Conservation (phyloP, 2,113 vertebrate genomes). For the Zosterops borbonicus region DNA sequence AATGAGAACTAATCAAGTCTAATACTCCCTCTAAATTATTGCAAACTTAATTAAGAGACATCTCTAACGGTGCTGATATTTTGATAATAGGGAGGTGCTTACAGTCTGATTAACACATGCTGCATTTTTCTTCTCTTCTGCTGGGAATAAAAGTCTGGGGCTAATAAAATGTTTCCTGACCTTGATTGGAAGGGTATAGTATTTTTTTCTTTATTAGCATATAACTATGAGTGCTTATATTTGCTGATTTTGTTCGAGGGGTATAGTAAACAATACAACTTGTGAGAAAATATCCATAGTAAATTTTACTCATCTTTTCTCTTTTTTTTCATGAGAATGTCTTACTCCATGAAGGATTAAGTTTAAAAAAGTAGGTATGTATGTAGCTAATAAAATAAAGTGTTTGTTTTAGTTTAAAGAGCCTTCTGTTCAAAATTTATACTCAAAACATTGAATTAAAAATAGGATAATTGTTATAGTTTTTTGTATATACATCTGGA, state of each 20-base stretch:
- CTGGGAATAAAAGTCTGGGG: background rate
- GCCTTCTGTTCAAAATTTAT: background rate
- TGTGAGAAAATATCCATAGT: background rate
- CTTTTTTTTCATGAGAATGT: background rate
- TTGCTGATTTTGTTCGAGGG: background rate
- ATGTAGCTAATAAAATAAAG: background rate
- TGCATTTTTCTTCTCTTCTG: constrained; percentile 14
- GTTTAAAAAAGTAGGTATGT: background rate
- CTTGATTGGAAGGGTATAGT: background rate
- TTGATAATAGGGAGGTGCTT: constrained; percentile 25
- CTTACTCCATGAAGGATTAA: background rate
- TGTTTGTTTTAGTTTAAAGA: background rate
- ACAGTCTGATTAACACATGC: background rate
- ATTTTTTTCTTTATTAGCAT: background rate
- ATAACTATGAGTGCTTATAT: background rate
- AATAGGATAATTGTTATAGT: background rate
- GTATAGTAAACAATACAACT: background rate
- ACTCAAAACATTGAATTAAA: background rate
- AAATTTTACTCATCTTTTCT: background rate
- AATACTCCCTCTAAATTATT: background rate
- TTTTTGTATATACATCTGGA: background rate
- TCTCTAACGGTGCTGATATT: background rate
- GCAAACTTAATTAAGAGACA: background rate
- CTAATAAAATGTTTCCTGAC: constrained; percentile 37
- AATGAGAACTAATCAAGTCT: background rate